These are phyloP conservation scores for silkworm (Bombyx mori) DNA, from an alignment of 1,140 invertebrate genomes.

Conservation along the genomic window DNA sequence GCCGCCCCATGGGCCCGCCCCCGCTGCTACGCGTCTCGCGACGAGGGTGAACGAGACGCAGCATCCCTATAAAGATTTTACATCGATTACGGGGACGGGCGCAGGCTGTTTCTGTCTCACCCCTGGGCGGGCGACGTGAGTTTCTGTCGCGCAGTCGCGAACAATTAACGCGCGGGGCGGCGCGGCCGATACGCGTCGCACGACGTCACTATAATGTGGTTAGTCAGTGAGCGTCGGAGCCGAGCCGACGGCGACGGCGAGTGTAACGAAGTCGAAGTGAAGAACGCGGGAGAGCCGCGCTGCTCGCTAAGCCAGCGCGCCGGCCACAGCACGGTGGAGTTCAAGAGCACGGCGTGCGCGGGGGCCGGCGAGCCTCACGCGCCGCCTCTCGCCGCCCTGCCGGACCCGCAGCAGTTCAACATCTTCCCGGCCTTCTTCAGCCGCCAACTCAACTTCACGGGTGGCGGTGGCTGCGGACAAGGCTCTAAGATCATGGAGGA, in stretches of 20 bases:
- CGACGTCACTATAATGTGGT: constrained; percentile 66
- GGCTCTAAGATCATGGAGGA: constrained; percentile 86
- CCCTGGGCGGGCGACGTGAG: constrained; percentile 46
- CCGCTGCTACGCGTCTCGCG: constrained; percentile 16
- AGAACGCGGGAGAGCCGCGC: constrained; percentile 50
- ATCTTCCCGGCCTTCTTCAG: constrained; percentile 91
- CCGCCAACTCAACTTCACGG: constrained; percentile 85
- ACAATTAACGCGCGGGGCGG: constrained; percentile 64
- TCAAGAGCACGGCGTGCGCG: constrained; percentile 70
- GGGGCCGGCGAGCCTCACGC: constrained; percentile 74
- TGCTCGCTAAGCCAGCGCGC: constrained; percentile 53
- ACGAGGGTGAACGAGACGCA: constrained; percentile 48
- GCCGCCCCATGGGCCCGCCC: constrained; percentile 36
- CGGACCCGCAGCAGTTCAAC: constrained; percentile 85
- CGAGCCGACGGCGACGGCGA: constrained; percentile 55
- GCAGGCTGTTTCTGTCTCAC: constrained; percentile 52
- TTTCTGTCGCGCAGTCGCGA: constrained; percentile 62
- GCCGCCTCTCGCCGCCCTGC: constrained; percentile 70
- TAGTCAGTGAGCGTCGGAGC: constrained; percentile 66
- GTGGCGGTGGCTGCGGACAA: constrained; percentile 76
- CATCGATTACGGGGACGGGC: constrained; percentile 57
- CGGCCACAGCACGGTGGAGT: constrained; percentile 70
- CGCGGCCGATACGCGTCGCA: constrained; percentile 31
- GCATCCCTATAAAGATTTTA: constrained; percentile 62
- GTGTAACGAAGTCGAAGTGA: constrained; percentile 42